Evolutionary conservation across 2,113 vertebrate genomes (phyloP), one percentile per base, ranked within the genome.

Genomic region (Semicossyphus pulcher): DNA sequence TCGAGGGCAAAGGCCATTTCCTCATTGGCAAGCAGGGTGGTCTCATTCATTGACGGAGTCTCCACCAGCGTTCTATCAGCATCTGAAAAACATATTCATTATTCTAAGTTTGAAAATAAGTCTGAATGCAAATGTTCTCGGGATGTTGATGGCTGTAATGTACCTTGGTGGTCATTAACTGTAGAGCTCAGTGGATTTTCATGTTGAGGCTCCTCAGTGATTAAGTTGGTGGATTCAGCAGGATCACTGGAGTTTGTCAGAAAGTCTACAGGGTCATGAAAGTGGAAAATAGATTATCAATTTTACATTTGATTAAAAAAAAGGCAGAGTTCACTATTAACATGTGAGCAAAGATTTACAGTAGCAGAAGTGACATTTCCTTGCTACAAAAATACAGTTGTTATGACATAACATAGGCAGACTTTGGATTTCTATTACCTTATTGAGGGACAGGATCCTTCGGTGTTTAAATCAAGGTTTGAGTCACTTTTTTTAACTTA

Each of bases 1-100:
- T 91, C 90, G 36, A 94, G 93, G 9, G 89, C 61, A 29, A 94
- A 94, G 26, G 84, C 89, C 28, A 76, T 71, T n/a, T 81, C 70
- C 25, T 76, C 76, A 49, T 92, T 73, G 5, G 36, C 4, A 2
- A 91, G 37, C 59, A 92, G 60, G 15, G 85, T 83, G 41, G 83
- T 92, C 61, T 90, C 68, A 32, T 80, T 80, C 6, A 61, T 5
- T 5, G 45, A 5, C 0, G 77, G 58, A 20, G 68, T 62, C 23
- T 64, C 64, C 16, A 42, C 32, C 15, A 51, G 53, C 4, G 14
- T 11, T 37, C 4, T 23, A 23, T 52, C 28, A 26, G 18, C 49
- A 66, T 71, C 86, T 90, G 53, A 20, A 76, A 76, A 76, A 76
- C 41, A 71, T 1, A 16, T 10, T 10, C 61, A 57, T 20, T n/a